A percentile compares a stretch with the other conserved stretches of the same genome.
Conservation (phyloP, 2,797 vertebrate genomes). For the Balearica regulorum region DNA sequence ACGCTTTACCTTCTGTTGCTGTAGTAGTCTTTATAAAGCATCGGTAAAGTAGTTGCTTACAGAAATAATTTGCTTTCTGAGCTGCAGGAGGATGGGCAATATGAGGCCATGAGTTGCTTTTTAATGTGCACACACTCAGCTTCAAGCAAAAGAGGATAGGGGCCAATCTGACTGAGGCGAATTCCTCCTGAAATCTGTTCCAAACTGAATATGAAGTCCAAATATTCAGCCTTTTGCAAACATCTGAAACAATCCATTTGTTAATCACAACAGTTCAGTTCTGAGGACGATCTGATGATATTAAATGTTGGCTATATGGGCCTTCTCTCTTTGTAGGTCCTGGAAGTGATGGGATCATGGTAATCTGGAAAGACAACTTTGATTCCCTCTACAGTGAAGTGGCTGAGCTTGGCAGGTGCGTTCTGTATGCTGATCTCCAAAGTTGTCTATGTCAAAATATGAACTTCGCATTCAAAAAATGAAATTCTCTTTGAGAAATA, state of each 20-base stretch:
- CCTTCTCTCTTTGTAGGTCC: conserved; percentile 74
- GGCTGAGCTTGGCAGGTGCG: conserved; percentile 94
- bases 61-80: not conserved
- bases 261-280: not conserved
- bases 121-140: not conserved
- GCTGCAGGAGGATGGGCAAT: not conserved
- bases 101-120: not conserved
- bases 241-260: not conserved
- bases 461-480: not conserved
- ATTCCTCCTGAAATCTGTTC: not conserved
- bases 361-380: conserved; percentile 98
- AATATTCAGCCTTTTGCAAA: not conserved
- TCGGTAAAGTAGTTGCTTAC: not conserved
- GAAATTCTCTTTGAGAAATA: not conserved
- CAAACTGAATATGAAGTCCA: not conserved
- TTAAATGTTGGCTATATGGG: not conserved
- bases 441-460: not conserved
- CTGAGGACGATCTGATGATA: not conserved
- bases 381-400: conserved; percentile 92
- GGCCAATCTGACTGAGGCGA: not conserved
- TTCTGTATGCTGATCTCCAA: not conserved
- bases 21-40: not conserved
- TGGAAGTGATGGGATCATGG: conserved; percentile 89
- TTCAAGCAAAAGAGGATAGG: not conserved
- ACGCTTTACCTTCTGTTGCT: not conserved